phyloP scores from a whole-genome alignment of 2,113 vertebrate genomes.

The Gallinago undulata region DNA sequence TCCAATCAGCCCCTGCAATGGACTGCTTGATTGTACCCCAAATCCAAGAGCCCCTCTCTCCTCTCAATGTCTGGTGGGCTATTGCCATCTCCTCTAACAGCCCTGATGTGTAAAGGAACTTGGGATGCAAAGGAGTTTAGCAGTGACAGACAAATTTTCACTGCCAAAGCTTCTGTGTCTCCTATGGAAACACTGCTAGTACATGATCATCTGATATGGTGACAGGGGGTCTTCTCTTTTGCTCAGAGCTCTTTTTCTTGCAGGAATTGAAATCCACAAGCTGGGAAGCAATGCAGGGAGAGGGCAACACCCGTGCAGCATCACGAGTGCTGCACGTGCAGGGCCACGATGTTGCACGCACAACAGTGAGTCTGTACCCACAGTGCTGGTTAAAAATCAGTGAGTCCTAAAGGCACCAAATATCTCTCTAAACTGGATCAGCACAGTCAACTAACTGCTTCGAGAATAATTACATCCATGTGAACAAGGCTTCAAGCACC shows the following conservation, averaged over 20 bases:
- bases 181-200: background rate
- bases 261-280: background rate
- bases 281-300: background rate
- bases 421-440: background rate
- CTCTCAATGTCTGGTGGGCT: background rate
- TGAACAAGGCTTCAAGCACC: background rate
- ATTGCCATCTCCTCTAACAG: background rate
- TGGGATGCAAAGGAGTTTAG: background rate
- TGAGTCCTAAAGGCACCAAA: background rate
- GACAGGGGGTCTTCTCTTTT: background rate
- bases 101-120: background rate
- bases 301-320: background rate
- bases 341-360: rapidly evolving
- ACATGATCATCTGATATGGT: background rate
- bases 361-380: background rate
- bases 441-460: background rate
- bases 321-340: background rate
- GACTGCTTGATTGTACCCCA: background rate
- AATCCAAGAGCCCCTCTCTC: background rate
- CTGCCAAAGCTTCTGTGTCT: background rate
- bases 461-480: background rate
- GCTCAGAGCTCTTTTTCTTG: background rate
- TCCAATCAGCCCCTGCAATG: background rate
- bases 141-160: background rate
- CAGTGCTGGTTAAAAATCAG: background rate